A percentile compares a stretch with the other conserved stretches of the same genome.
These are phyloP conservation scores for Pseudanteris insignis DNA, from an alignment of 2,888 invertebrate species.

Conservation along the genomic window DNA sequence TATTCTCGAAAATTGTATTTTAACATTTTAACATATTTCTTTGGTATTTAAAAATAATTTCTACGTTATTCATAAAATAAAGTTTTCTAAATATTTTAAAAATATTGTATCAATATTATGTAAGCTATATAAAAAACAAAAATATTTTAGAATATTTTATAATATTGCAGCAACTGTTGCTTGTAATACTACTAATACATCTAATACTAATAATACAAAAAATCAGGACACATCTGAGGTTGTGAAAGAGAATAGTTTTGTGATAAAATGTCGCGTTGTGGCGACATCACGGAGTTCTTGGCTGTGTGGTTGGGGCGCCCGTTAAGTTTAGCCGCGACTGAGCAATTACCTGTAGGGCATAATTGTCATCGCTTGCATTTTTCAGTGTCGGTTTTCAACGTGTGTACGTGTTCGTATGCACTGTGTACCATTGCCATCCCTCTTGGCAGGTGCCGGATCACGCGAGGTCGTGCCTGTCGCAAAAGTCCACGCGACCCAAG, in stretches of 20 bases:
- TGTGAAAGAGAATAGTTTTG: constrained; percentile 59
- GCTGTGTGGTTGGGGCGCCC: constrained; percentile 58
- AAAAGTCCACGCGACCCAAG: constrained; percentile 63
- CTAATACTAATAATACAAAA: constrained; percentile 5
- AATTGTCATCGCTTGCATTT: constrained; percentile 65
- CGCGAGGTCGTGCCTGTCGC: constrained; percentile 67
- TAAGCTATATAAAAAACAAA: too few relatives aligned
- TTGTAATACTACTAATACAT: too few relatives aligned
- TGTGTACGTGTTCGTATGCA: constrained; percentile 35
- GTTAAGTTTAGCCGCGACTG: constrained; percentile 61
- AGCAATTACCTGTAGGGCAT: constrained; percentile 64
- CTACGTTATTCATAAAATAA: too few relatives aligned
- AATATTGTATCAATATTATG: too few relatives aligned
- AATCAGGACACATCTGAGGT: constrained; percentile 49
- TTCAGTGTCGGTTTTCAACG: constrained; percentile 47
- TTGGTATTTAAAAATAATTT: too few relatives aligned
- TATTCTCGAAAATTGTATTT: too few relatives aligned
- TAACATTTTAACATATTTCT: too few relatives aligned
- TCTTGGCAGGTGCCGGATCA: constrained; percentile 57
- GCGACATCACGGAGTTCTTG: constrained; percentile 28
- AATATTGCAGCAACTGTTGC: too few relatives aligned
- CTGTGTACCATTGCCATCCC: constrained; percentile 40
- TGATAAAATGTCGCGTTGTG: constrained; percentile 48
- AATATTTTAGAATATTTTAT: too few relatives aligned
- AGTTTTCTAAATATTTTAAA: too few relatives aligned